Conservation (phyloP, 2,113 vertebrate genomes). For the Python bivittatus region DNA sequence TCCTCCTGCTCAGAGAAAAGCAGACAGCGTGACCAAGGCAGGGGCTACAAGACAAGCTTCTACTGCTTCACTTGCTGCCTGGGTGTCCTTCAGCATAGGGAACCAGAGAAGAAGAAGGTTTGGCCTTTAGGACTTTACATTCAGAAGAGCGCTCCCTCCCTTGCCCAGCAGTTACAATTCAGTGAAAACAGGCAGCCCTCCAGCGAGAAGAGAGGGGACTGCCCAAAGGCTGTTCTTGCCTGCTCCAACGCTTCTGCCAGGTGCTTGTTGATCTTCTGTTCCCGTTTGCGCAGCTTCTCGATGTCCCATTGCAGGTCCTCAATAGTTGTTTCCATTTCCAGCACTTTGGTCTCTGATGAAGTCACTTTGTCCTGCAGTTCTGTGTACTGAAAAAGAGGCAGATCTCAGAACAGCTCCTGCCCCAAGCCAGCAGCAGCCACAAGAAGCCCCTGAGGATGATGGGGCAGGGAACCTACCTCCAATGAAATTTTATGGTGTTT, state of each 20-base stretch:
- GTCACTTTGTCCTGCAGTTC: constrained; percentile 92
- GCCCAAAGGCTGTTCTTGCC: constrained; percentile 57
- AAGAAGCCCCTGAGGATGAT: no score
- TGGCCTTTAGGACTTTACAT: neutral
- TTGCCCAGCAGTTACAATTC: neutral
- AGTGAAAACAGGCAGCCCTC: neutral
- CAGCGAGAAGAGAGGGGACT: neutral
- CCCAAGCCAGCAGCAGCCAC: no score
- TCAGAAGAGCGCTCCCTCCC: neutral
- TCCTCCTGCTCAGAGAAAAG: neutral
- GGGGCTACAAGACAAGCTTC: neutral
- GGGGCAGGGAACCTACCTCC: constrained; percentile 75
- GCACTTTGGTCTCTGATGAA: constrained; percentile 90
- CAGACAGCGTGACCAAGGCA: neutral
- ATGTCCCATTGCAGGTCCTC: constrained; percentile 96
- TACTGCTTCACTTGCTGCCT: neutral
- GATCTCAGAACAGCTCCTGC: neutral
- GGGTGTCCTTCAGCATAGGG: neutral
- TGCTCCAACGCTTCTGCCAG: constrained; percentile 91
- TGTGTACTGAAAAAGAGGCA: constrained; percentile 74
- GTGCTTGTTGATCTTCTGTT: constrained; percentile 92
- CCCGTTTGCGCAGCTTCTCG: constrained; percentile 89
- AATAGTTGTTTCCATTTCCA: constrained; percentile 93
- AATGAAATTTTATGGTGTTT: constrained; percentile 90
- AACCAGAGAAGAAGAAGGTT: neutral